These are phyloP conservation scores for Jacana jacana DNA, from an alignment of 2,113 vertebrate species.

Conservation along the genomic window DNA sequence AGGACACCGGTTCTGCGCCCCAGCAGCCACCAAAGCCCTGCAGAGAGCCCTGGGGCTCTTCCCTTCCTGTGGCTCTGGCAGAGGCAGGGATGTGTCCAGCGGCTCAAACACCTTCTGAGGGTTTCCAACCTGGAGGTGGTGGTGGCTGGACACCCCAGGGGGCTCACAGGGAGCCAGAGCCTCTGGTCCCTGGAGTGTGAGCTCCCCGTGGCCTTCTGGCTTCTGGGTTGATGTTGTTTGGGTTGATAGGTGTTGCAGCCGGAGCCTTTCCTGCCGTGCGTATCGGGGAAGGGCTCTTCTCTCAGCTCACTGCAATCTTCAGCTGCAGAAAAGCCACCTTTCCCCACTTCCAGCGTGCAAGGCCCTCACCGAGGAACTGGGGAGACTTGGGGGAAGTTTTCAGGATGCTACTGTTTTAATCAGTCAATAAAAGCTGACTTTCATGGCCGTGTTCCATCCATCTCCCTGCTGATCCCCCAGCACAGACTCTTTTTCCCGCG, in stretches of 20 bases:
- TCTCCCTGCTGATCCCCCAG: not conserved
- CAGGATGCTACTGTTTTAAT: not conserved
- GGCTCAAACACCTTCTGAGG: not conserved
- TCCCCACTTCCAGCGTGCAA: not conserved
- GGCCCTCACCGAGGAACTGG: not conserved
- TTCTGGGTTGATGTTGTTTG: not conserved
- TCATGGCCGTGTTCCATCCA: accelerated
- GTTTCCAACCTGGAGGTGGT: not conserved
- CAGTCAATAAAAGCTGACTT: not conserved
- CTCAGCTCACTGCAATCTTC: not conserved
- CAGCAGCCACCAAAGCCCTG: not conserved
- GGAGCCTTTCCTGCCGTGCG: accelerated
- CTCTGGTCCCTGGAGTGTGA: not conserved
- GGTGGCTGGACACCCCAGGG: not conserved
- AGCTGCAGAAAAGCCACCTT: not conserved
- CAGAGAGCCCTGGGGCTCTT: not conserved
- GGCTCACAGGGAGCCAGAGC: not conserved
- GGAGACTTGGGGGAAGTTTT: not conserved
- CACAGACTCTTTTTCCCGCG: not conserved
- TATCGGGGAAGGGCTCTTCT: not conserved
- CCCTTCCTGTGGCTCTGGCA: not conserved
- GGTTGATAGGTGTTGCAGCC: accelerated
- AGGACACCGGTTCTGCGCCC: not conserved
- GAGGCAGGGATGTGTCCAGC: not conserved
- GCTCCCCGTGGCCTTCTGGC: not conserved